A percentile compares a stretch with the other conserved stretches of the same genome.
Conservation (phyloP, 2,797 vertebrate species). For the Hemitrygon akajei region DNA sequence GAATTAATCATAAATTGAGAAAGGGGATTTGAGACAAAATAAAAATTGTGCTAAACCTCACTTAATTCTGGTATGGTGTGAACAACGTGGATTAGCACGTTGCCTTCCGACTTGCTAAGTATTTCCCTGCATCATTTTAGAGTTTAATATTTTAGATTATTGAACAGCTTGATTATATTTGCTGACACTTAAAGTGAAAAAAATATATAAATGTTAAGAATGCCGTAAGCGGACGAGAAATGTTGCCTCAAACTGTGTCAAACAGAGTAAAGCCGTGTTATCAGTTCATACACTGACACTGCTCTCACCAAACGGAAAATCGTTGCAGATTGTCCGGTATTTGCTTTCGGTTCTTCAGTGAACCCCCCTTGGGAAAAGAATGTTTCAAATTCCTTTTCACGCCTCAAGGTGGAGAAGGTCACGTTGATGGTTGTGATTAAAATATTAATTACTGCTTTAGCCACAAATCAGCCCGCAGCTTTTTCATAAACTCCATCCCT, state of each 20-base stretch:
- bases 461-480: background rate
- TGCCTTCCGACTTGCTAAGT: too few relatives aligned
- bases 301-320: background rate
- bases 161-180: background rate
- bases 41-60: background rate
- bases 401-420: conserved; percentile 15
- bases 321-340: background rate
- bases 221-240: too few relatives aligned
- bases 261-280: background rate
- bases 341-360: background rate
- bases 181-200: too few relatives aligned
- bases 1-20: background rate
- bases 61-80: background rate
- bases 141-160: background rate
- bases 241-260: too few relatives aligned
- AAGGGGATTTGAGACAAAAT: background rate
- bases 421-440: background rate
- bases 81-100: background rate
- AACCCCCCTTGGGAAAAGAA: background rate
- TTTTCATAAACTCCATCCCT: background rate
- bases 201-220: too few relatives aligned
- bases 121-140: too few relatives aligned
- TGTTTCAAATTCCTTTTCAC: conserved; percentile 17
- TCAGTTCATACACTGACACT: background rate
- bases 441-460: conserved; percentile 8